Conservation (phyloP, 2,113 vertebrate species). For the Atractosteus spatula region DNA sequence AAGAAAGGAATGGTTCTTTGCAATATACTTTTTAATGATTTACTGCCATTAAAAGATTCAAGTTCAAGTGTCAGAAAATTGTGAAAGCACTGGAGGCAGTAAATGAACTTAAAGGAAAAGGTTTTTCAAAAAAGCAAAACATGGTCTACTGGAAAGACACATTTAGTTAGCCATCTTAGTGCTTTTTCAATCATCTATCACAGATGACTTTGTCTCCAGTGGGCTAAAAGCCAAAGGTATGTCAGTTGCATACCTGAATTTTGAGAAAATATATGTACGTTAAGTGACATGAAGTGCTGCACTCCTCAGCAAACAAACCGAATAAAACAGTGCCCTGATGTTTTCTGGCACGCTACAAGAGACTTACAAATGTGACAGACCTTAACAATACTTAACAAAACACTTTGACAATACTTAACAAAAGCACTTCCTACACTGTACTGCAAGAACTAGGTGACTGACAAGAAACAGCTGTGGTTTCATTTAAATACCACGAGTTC, state of each 20-base stretch:
- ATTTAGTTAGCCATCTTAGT: no score
- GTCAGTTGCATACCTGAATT: background rate
- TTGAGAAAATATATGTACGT: background rate
- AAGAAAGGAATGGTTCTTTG: no score
- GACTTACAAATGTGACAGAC: background rate
- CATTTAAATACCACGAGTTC: no score
- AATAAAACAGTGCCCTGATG: background rate
- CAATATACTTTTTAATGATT: no score
- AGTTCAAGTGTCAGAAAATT: no score
- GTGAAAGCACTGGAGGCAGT: no score
- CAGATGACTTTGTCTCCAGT: background rate
- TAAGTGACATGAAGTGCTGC: background rate
- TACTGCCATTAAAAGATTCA: no score
- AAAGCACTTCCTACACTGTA: background rate
- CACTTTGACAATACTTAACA: no score
- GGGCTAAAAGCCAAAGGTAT: background rate
- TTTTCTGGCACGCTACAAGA: background rate
- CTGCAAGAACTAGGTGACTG: background rate
- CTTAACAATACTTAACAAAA: background rate
- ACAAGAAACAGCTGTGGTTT: conserved; percentile 1
- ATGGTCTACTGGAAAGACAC: no score
- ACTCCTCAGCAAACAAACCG: background rate
- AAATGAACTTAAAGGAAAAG: no score
- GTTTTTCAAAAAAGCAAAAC: no score
- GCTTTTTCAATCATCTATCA: background rate